phyloP scores from a whole-genome alignment of 2,113 vertebrate species.

The Anthoscopus minutus region DNA sequence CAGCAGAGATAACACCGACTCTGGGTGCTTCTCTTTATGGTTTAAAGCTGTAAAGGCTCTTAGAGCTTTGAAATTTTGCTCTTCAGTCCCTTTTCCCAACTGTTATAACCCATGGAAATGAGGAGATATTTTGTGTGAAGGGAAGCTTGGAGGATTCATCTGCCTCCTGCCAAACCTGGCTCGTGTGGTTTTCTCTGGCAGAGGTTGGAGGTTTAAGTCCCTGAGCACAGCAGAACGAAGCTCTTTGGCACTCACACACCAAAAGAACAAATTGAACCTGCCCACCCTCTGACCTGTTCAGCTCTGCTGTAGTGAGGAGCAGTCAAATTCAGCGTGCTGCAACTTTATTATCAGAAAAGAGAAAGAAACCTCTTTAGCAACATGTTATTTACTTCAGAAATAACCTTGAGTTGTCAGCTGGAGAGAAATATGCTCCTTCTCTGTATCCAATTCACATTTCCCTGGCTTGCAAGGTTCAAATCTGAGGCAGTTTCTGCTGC shows the following conservation, averaged over 20 bases:
- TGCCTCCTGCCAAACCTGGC: neutral
- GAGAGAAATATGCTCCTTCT: neutral
- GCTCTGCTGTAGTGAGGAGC: conserved; percentile 15
- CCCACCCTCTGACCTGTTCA: neutral
- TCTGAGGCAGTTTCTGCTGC: neutral
- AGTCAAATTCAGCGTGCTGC: neutral
- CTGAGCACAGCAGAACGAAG: neutral
- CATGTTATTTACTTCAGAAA: conserved; percentile 23
- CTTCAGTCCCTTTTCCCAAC: neutral
- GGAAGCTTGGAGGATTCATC: neutral
- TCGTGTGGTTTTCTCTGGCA: fast-evolving
- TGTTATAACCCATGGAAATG: neutral
- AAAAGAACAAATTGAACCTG: conserved; percentile 17
- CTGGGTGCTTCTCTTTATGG: neutral
- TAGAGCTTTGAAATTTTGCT: neutral
- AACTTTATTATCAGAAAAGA: conserved; percentile 32
- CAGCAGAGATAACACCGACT: neutral
- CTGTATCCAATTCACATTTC: neutral
- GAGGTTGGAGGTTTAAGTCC: neutral
- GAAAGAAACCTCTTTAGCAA: conserved; percentile 16
- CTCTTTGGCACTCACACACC: fast-evolving
- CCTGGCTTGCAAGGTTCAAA: neutral
- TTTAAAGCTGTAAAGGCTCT: neutral
- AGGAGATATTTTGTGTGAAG: neutral
- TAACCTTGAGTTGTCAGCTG: conserved; percentile 48